A percentile compares a stretch with the other conserved stretches of the same genome.
Conservation (phyloP, 2,888 invertebrate species). For the Tipula helvola region DNA sequence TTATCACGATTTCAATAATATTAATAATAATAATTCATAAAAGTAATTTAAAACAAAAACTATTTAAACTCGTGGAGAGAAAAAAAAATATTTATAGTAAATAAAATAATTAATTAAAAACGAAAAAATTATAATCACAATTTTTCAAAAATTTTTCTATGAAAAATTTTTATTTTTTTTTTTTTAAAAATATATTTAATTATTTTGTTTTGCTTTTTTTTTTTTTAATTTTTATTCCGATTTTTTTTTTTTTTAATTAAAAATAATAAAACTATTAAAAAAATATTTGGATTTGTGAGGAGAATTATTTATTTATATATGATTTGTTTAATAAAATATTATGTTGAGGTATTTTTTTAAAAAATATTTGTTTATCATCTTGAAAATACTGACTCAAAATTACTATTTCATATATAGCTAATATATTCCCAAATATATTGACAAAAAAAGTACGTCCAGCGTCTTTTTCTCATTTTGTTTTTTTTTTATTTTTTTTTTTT, state of each 20-base stretch:
- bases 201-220: background rate
- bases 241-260: background rate
- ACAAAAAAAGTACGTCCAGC: constrained; percentile 8
- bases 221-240: background rate
- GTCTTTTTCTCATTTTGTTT: background rate
- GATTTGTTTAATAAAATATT: background rate
- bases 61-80: background rate
- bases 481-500: no score
- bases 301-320: background rate
- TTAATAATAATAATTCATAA: background rate
- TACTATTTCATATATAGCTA: background rate
- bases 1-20: background rate
- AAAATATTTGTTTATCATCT: background rate
- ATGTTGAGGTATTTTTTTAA: background rate
- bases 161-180: background rate
- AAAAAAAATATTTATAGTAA: background rate
- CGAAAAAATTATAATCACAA: background rate
- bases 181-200: background rate
- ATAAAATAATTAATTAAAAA: background rate
- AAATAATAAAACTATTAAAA: background rate
- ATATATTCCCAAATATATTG: background rate
- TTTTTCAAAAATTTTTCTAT: background rate
- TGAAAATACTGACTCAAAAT: background rate
- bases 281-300: background rate
- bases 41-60: background rate